Evolutionary conservation across 2,888 invertebrate species (phyloP).

Genomic region (Eupithecia centaureata): DNA sequence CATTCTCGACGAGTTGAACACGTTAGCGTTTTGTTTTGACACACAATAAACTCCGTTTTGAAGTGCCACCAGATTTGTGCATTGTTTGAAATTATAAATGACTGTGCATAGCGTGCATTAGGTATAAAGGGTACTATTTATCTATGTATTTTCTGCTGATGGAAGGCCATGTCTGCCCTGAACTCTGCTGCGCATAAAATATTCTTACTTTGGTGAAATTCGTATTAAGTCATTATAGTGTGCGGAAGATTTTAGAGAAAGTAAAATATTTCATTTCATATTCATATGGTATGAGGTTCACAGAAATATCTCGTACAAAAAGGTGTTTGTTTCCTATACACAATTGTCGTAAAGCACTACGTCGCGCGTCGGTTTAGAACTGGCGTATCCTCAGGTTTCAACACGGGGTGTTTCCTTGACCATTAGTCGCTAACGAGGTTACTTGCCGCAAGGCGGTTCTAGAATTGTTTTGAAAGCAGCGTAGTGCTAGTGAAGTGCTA

Average conservation of each 20-base stretch:
- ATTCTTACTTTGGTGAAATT: too few species aligned
- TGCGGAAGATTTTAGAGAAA: too few species aligned
- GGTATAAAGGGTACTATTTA: too few species aligned
- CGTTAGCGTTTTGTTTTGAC: not conserved
- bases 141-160: too few species aligned
- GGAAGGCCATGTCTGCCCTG: too few species aligned
- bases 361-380: not conserved
- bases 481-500: too few species aligned
- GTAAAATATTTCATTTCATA: too few species aligned
- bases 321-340: not conserved
- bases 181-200: too few species aligned
- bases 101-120: too few species aligned
- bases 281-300: too few species aligned
- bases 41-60: not conserved
- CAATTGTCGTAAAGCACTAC: not conserved
- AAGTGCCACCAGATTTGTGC: not conserved
- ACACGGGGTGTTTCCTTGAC: not conserved
- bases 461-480: not conserved
- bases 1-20: not conserved
- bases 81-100: not conserved
- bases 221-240: too few species aligned
- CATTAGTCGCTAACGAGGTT: not conserved
- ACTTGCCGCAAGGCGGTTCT: not conserved
- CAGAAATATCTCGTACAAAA: not conserved
- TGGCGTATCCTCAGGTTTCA: not conserved